Conservation (phyloP, 2,113 vertebrate species). For the Hiodon alosoides region DNA sequence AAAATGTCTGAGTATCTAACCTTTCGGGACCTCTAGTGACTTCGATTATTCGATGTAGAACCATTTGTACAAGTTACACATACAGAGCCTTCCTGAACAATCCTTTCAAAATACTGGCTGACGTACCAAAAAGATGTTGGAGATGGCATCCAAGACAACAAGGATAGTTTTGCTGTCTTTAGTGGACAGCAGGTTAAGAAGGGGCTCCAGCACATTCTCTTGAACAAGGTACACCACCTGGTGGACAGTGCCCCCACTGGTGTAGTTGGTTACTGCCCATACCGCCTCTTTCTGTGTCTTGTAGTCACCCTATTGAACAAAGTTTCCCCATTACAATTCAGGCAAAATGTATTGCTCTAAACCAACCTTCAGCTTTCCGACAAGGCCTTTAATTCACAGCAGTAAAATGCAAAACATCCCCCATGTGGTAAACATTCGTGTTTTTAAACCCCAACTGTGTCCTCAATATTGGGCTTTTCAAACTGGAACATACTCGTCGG, state of each 20-base stretch:
- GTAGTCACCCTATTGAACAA: conserved; percentile 77
- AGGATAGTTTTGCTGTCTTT: conserved; percentile 91
- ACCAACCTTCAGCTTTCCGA: no score
- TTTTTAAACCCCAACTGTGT: neutral
- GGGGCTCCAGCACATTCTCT: conserved; percentile 77
- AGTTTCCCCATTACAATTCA: neutral
- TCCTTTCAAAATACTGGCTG: no score
- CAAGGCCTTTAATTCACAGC: no score
- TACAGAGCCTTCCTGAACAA: no score
- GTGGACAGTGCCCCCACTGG: conserved; percentile 86
- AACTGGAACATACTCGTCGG: conserved; percentile 64
- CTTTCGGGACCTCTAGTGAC: no score
- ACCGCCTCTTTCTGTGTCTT: conserved; percentile 96
- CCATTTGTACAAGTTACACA: no score
- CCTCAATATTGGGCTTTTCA: neutral
- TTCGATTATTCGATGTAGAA: no score
- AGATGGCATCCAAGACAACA: conserved; percentile 88
- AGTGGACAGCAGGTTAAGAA: conserved; percentile 75
- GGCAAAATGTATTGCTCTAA: neutral
- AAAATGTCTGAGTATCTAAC: no score
- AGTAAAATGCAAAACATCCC: no score
- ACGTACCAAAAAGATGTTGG: conserved; percentile 86
- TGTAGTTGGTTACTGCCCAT: conserved; percentile 94
- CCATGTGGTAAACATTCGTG: no score
- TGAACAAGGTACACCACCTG: conserved; percentile 91